Conservation (phyloP, 2,888 invertebrate genomes). For the Drosophila borealis region DNA sequence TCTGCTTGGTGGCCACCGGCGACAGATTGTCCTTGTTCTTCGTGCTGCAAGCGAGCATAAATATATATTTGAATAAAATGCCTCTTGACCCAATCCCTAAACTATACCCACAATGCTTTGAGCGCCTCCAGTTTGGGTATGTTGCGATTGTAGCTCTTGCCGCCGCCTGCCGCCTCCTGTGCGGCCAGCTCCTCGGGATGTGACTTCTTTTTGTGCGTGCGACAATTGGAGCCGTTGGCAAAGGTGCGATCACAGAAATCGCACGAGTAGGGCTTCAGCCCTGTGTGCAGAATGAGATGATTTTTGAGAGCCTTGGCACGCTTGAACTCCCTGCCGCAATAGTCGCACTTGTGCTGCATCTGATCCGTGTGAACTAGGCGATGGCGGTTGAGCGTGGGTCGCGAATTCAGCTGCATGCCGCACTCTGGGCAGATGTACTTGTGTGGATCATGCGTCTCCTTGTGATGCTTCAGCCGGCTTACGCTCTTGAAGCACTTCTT, state of each 20-base stretch:
- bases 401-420: slow-evolving; percentile 81
- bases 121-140: slow-evolving; percentile 84
- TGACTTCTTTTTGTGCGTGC: slow-evolving; percentile 84
- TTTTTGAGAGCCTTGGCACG: slow-evolving; percentile 84
- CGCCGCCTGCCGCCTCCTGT: slow-evolving; percentile 83
- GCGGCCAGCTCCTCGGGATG: slow-evolving; percentile 84
- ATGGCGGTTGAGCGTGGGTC: slow-evolving; percentile 81
- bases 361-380: slow-evolving; percentile 83
- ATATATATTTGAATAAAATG: not conserved
- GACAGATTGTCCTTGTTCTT: slow-evolving; percentile 81
- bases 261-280: slow-evolving; percentile 84
- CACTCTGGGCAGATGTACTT: slow-evolving; percentile 82
- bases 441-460: slow-evolving; percentile 83
- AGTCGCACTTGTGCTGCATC: slow-evolving; percentile 83
- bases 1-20: slow-evolving; percentile 82
- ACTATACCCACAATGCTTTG: slow-evolving; percentile 81
- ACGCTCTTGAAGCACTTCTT: slow-evolving; percentile 84
- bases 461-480: slow-evolving; percentile 78
- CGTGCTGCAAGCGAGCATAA: slow-evolving; percentile 59
- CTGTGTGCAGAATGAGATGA: slow-evolving; percentile 84
- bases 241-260: slow-evolving; percentile 85
- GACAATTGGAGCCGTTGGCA: slow-evolving; percentile 85
- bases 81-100: not conserved
- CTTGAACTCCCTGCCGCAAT: slow-evolving; percentile 83
- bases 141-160: slow-evolving; percentile 80